Percentiles rank a stretch among this genome's conserved stretches.
Conservation (phyloP, 2,888 invertebrate species). For the Thera britannica region DNA sequence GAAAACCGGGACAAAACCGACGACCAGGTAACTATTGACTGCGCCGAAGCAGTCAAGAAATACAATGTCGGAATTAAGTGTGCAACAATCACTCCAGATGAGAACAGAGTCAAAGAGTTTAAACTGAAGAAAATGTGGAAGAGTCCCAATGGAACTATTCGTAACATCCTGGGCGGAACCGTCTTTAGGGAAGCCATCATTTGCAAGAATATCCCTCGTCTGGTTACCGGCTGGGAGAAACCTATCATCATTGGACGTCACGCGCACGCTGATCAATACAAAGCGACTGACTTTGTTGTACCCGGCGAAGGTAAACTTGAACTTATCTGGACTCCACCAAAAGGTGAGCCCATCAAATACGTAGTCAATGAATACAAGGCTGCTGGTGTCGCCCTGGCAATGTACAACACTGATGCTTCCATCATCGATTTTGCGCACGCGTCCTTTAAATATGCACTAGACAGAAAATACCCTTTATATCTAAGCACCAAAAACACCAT, state of each 20-base stretch:
- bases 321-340: conserved; percentile 91
- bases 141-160: conserved; percentile 94
- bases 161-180: conserved; percentile 94
- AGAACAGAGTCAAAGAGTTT: conserved; percentile 96
- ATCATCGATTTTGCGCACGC: conserved; percentile 97
- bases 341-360: conserved; percentile 87
- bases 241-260: conserved; percentile 99
- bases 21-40: conserved; percentile 98
- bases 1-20: conserved; percentile 97
- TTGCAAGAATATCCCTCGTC: conserved; percentile 96
- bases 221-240: conserved; percentile 97
- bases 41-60: conserved; percentile 97
- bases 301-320: conserved; percentile 95
- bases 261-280: conserved; percentile 99
- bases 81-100: conserved; percentile 99
- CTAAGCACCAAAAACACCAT: conserved; percentile 99
- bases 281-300: conserved; percentile 98
- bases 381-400: conserved; percentile 96
- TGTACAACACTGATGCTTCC: conserved; percentile 98
- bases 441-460: conserved; percentile 95
- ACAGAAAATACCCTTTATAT: conserved; percentile 94
- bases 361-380: conserved; percentile 94
- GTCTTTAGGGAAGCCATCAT: conserved; percentile 94
- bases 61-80: conserved; percentile 99
- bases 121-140: conserved; percentile 96